phyloP scores from a whole-genome alignment of 2,888 invertebrate species.

The Tenthredo scrophulariae region DNA sequence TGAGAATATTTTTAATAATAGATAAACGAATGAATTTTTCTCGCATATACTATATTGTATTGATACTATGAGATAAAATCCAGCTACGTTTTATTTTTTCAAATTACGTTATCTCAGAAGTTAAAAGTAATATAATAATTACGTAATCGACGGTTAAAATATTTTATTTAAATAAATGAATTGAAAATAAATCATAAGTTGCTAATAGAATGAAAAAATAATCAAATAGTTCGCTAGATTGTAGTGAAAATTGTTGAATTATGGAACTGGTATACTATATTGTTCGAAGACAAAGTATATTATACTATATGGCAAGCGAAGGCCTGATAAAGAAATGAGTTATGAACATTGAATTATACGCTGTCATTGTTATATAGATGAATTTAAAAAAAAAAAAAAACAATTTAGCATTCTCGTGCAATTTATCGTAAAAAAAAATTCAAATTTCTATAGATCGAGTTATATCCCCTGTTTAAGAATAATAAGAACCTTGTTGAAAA shows the following conservation, averaged over 20 bases:
- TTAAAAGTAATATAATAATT: background rate
- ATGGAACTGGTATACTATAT: background rate
- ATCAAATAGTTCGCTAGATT: constrained; percentile 45
- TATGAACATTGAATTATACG: constrained; percentile 23
- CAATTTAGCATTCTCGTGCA: constrained; percentile 21
- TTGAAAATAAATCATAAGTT: background rate
- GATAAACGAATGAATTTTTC: background rate
- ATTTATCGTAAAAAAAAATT: background rate
- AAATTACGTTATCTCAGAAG: background rate
- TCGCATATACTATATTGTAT: background rate
- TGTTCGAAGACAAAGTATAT: constrained; percentile 15
- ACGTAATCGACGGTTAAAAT: background rate
- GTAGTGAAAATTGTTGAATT: constrained; percentile 21
- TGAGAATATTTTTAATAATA: constrained; percentile 5
- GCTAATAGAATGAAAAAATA: constrained; percentile 12
- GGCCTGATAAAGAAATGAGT: constrained; percentile 12
- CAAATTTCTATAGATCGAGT: constrained; percentile 17
- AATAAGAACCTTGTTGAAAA: constrained; percentile 37
- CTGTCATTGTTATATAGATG: constrained; percentile 55
- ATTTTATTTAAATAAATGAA: background rate
- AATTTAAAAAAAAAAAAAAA: constrained; percentile 18
- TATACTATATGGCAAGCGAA: background rate
- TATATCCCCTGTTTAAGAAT: constrained; percentile 26
- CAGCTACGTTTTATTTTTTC: background rate
- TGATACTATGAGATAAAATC: background rate